Evolutionary conservation across 1,140 invertebrate genomes (phyloP), one percentile per base, ranked within the genome.

Genomic region (Drosophila virilis): DNA sequence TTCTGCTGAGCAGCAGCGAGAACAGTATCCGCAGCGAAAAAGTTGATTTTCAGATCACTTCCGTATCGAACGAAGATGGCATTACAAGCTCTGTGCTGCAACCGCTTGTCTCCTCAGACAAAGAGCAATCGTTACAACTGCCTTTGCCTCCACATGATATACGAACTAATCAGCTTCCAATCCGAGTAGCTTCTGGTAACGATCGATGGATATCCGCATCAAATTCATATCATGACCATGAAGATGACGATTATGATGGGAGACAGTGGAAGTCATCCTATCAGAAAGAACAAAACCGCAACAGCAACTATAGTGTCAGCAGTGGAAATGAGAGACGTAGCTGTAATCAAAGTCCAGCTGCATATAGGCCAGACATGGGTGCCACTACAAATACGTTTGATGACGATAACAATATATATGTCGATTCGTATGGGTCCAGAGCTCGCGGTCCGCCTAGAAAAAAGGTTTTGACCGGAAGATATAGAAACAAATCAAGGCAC

Each of bases 11-110:
- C 46, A 60, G 37, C 52, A 62, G 51, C n/a, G 40, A 46, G 58
- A 64, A 42, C 1, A 28, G 74, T 48, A 59, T 77, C 1, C 52
- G 50, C 52, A 77, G 32, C 54, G 62, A 52, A 15, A 17, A 35
- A 4, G 32, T 62, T 67, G 67, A 76, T 61, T 42, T 28, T 15
- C 12, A 8, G 3, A 40, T 46, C 17, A 48, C 55, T 15, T 72
- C 9, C 0, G 2, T 9, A 59, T 32, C 37, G 1, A 10, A 37
- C 22, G 10, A 45, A 13, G 8, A 38, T n/a, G 7, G 8, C 17
- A 2, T 40, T 35, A 8, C n/a, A 12, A 55, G 10, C 8, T 8
- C 42, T 32, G 8, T 7, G 15, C 15, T 1, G 3, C 50, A 17
- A 28, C 37, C 57, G 8, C n/a, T 22, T 28, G 13, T 12, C 28